Evolutionary conservation across 1,140 invertebrate species (phyloP), one percentile per base, ranked within the genome.

Genomic region (Tenebrio molitor): DNA sequence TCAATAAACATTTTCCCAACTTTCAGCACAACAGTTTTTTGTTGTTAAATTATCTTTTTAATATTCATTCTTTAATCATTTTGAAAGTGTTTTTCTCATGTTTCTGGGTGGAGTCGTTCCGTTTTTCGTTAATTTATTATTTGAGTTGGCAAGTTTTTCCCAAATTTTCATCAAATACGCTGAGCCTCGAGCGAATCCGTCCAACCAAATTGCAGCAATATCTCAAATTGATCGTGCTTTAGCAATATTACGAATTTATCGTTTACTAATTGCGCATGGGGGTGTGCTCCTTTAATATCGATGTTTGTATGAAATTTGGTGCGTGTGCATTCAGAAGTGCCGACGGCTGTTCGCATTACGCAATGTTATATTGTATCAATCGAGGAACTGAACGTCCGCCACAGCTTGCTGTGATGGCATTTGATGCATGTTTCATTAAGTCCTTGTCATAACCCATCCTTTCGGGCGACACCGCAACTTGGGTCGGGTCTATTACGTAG

Each of bases 391-490:
- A 58, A 58, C 50, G 50, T 58, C 50, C 50, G 50, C 50, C 50
- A 58, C 50, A 58, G 50, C 50, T 58, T 58, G 50, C 19, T 25
- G 50, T 29, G 50, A 58, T 58, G 50, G 50, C 50, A 58, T 58
- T 58, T 58, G 50, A 58, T 58, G 50, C 50, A 58, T 58, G 50
- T 58, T 58, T 58, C 50, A 58, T 58, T 58, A 58, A 58, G 50
- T 58, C 50, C 50, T 58, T 58, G 50, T 58, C 50, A 58, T 58
- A 58, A 58, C 50, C 50, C 50, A 12, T 58, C 50, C 50, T 29
- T 58, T 58, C 50, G 29, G 8, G 15, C 1, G 50, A 58, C 50
- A 58, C 50, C 50, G 14, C 50, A 58, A 58, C 50, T 58, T 58
- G 23, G 50, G 4, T 33, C 10, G 29, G n/a, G n/a, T n/a, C n/a